phyloP scores from a whole-genome alignment of 2,888 invertebrate genomes.

The Pandemis corylana region DNA sequence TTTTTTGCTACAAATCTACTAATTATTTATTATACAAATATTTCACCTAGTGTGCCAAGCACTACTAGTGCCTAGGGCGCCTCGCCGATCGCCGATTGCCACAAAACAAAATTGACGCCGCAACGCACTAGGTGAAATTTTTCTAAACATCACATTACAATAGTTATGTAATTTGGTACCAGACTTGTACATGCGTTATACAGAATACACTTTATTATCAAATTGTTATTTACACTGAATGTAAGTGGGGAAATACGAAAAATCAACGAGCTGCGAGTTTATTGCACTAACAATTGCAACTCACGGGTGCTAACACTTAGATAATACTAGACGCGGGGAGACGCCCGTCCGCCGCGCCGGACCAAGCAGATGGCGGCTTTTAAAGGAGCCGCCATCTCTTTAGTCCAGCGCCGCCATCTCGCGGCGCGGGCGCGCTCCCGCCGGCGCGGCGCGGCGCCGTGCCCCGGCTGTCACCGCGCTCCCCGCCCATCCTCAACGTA shows the following conservation, averaged over 20 bases:
- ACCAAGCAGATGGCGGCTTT: background rate
- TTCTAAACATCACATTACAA: constrained; percentile 41
- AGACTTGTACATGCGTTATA: constrained; percentile 50
- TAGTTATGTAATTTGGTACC: constrained; percentile 48
- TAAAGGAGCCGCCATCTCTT: background rate
- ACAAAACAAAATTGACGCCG: constrained; percentile 11
- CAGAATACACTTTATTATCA: constrained; percentile 40
- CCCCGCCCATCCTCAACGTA: background rate
- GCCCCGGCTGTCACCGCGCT: too few species aligned
- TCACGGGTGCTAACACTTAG: constrained; percentile 58
- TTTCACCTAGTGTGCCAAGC: constrained; percentile 27
- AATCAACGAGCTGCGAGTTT: constrained; percentile 64
- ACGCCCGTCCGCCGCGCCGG: background rate
- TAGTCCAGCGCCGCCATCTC: background rate
- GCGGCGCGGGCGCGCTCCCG: constrained; percentile 13
- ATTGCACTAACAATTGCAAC: constrained; percentile 68
- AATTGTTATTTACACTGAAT: constrained; percentile 40
- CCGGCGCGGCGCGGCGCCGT: constrained; percentile 24
- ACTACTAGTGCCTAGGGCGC: too few species aligned
- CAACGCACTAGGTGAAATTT: constrained; percentile 37
- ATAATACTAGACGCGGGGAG: constrained; percentile 17
- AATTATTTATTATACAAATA: constrained; percentile 21
- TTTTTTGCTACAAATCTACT: constrained; percentile 47
- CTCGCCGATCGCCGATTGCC: too few species aligned
- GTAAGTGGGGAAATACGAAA: constrained; percentile 41